These are phyloP conservation scores for Acanthosepion pharaonis DNA, from an alignment of 2,888 invertebrate species.

Conservation along the genomic window DNA sequence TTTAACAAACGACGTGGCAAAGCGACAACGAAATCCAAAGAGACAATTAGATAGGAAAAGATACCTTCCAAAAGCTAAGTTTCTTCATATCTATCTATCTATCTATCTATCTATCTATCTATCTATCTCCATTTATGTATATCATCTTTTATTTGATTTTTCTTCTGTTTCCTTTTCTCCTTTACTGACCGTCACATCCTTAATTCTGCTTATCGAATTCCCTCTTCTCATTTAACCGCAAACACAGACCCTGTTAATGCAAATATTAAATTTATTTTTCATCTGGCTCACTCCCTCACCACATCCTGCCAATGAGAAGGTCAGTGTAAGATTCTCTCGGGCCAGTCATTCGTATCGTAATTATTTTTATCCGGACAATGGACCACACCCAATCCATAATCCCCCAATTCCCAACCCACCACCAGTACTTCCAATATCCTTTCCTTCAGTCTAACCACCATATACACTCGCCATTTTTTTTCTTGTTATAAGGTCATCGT, in stretches of 20 bases:
- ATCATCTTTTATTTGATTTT: background rate
- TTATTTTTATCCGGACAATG: conserved; percentile 20
- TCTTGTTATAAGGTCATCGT: background rate
- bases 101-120: background rate
- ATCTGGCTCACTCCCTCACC: background rate
- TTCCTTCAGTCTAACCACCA: background rate
- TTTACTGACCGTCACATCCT: background rate
- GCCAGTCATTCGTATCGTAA: conserved; percentile 1
- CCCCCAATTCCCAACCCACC: background rate
- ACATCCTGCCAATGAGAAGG: background rate
- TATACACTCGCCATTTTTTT: background rate
- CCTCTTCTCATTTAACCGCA: background rate
- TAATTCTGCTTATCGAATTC: background rate
- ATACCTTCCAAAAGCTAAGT: too few relatives aligned
- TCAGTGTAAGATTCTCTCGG: background rate
- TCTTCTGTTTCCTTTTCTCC: background rate
- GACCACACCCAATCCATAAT: background rate
- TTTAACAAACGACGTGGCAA: too few relatives aligned
- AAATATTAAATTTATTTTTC: background rate
- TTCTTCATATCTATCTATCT: too few relatives aligned
- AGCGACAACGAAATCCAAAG: too few relatives aligned
- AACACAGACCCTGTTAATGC: background rate
- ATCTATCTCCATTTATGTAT: background rate
- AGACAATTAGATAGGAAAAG: too few relatives aligned
- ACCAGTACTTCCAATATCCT: too few relatives aligned